Evolutionary conservation across 2,113 vertebrate genomes (phyloP), one percentile per base, ranked within the genome.

Genomic region (Myrmecophaga tridactyla): DNA sequence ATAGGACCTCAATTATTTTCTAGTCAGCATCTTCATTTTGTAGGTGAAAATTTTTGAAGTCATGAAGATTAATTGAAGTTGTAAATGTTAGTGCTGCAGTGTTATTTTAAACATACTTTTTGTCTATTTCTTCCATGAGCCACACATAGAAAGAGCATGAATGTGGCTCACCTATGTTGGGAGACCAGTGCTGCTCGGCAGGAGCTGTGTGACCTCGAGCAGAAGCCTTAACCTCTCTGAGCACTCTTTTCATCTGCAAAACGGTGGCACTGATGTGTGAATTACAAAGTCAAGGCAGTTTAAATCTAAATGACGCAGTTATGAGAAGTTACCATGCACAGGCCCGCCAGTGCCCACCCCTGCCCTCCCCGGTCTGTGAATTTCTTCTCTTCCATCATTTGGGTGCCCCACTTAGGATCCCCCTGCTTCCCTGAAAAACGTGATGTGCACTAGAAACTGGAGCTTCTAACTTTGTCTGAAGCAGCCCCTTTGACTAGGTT

Each of bases 361-460:
- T 7, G 8, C 21, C n/a, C 7, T 51, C n/a, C 20, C 10, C 83
- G 60, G 2, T 53, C 14, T 69, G 5, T 46, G 62, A 78, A 77
- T 78, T 62, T n/a, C 60, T 60, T 89, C 77, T 82, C 69, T 72
- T 65, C 27, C 25, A 46, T 63, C 12, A 29, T 95, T 77, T 78
- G 21, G 20, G 65, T 18, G 53, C 17, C 81, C 78, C 25, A 39
- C 75, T 94, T 86, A 56, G 76, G 82, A 84, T 62, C 31, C 29
- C 41, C 60, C 83, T 88, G 39, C 29, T 77, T 96, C 90, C 31
- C 56, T 94, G 48, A 80, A 95, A 88, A 86, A 39, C 4, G 67
- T 77, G 62, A 87, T 48, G 77, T 62, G 43, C 69, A 93, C 85
- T 29, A n/a, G 34, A 89, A 39, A 46, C 21, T 86, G 25, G 60